Evolutionary conservation across 2,888 invertebrate species (phyloP).

Genomic region (Troides aeacus): DNA sequence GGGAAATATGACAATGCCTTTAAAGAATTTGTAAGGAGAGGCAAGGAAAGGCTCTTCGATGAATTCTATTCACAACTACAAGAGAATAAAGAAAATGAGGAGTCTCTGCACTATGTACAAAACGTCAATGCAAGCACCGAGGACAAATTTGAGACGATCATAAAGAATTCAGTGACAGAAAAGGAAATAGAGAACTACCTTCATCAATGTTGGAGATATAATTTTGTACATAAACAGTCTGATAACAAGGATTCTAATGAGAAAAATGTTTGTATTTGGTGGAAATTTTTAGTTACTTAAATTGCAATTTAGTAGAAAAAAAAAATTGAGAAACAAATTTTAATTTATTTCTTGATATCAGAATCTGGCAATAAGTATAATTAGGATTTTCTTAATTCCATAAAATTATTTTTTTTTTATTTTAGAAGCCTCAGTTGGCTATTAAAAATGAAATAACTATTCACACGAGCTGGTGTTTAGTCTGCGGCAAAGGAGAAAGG

Average conservation of each 20-base stretch:
- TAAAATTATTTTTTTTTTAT: neutral
- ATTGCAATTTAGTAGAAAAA: neutral
- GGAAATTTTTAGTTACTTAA: neutral
- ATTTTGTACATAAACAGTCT: conserved; percentile 55
- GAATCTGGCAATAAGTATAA: too few relatives aligned
- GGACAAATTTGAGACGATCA: conserved; percentile 63
- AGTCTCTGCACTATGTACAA: conserved; percentile 54
- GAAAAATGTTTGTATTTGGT: conserved; percentile 43
- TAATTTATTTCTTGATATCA: too few relatives aligned
- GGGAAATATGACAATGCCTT: conserved; percentile 63
- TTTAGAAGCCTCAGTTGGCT: conserved; percentile 40
- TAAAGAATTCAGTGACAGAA: conserved; percentile 53
- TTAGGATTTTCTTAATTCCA: too few relatives aligned
- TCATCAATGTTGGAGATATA: conserved; percentile 69
- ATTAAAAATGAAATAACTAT: conserved; percentile 44
- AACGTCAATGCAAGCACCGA: conserved; percentile 66
- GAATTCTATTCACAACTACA: conserved; percentile 49
- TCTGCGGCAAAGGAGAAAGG: conserved; percentile 53
- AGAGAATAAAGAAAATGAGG: conserved; percentile 42
- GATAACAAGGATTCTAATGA: conserved; percentile 46
- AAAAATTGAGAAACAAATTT: too few relatives aligned
- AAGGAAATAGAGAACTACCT: conserved; percentile 68
- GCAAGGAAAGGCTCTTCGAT: conserved; percentile 66
- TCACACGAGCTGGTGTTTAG: conserved; percentile 65
- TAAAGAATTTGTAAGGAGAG: conserved; percentile 63